Percentiles rank a stretch among this genome's conserved stretches.
Evolutionary conservation across 2,888 invertebrate genomes (phyloP).

Genomic region (Eumerus sabulonum): DNA sequence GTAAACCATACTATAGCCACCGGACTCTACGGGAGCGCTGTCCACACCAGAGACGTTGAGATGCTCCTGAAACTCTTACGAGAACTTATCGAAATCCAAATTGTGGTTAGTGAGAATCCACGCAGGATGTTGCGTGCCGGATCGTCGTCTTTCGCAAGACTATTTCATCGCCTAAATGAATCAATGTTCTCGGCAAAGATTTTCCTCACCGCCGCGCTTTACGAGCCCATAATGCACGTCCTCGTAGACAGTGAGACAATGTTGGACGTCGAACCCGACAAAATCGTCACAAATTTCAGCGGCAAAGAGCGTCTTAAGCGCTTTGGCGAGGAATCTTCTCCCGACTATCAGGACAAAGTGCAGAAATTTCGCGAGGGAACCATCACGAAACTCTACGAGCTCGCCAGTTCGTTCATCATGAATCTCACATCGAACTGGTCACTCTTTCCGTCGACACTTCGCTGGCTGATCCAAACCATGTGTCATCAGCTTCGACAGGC

Average conservation of each 20-base stretch:
- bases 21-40: constrained; percentile 86
- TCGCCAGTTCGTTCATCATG: constrained; percentile 89
- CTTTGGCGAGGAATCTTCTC: constrained; percentile 88
- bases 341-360: constrained; percentile 86
- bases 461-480: constrained; percentile 94
- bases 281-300: constrained; percentile 80
- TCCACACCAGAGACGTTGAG: constrained; percentile 87
- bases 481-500: constrained; percentile 84
- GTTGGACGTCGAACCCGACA: constrained; percentile 94
- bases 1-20: constrained; percentile 79
- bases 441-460: constrained; percentile 92
- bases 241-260: constrained; percentile 94
- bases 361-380: constrained; percentile 89
- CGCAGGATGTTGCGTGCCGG: constrained; percentile 89
- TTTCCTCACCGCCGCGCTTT: constrained; percentile 94
- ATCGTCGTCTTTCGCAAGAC: constrained; percentile 90
- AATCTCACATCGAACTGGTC: constrained; percentile 91
- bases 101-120: constrained; percentile 85
- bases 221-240: constrained; percentile 93
- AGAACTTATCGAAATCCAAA: constrained; percentile 86
- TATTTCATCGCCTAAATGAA: constrained; percentile 94
- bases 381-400: constrained; percentile 87
- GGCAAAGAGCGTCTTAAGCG: constrained; percentile 81
- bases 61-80: constrained; percentile 83
- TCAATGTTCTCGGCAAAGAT: constrained; percentile 93